Evolutionary conservation across 2,113 vertebrate species (phyloP).

Genomic region (Oriolus oriolus): DNA sequence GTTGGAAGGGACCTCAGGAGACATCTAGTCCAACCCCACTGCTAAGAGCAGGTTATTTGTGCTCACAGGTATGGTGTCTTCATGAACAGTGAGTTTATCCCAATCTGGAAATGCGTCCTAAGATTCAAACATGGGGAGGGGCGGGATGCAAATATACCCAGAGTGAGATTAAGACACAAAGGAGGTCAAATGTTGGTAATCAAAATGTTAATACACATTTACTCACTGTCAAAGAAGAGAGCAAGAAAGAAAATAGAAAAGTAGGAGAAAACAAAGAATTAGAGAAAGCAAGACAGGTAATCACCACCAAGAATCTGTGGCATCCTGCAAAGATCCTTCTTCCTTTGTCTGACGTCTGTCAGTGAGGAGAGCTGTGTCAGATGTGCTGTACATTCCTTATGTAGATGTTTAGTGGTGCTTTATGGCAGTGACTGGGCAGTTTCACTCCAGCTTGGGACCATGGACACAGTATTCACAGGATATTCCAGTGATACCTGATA

Average conservation of each 20-base stretch:
- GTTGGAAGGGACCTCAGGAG: background rate
- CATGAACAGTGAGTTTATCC: background rate
- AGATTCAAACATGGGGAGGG: fast-evolving
- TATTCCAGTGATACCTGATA: fast-evolving
- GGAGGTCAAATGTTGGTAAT: background rate
- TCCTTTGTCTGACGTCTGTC: fast-evolving
- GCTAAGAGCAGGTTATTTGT: background rate
- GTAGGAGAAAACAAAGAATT: background rate
- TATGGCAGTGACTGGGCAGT: fast-evolving
- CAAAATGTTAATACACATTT: background rate
- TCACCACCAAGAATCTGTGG: background rate
- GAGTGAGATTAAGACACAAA: background rate
- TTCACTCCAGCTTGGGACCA: background rate
- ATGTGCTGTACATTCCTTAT: too few species aligned
- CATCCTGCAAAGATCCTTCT: fast-evolving
- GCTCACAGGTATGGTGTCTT: conserved; percentile 5
- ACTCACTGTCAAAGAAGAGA: background rate
- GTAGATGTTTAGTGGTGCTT: background rate
- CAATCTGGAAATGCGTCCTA: background rate
- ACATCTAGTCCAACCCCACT: background rate
- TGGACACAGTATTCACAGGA: fast-evolving
- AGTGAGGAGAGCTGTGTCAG: background rate
- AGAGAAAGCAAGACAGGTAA: background rate
- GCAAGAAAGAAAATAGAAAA: background rate
- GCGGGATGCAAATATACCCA: background rate